phyloP scores from a whole-genome alignment of 2,797 vertebrate species.

The Acanthurus tractus region DNA sequence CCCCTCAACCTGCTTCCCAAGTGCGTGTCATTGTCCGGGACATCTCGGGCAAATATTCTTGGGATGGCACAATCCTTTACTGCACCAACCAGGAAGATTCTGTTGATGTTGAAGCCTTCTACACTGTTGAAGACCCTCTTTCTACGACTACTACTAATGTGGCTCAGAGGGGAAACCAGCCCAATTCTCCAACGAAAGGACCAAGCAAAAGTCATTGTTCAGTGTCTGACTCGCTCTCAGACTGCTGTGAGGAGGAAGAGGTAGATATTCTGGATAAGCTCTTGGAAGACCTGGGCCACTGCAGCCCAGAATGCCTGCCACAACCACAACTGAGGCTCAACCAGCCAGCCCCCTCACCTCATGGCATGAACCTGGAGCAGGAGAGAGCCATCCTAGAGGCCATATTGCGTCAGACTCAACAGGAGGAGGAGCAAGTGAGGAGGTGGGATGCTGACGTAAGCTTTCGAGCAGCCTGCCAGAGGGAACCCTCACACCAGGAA shows the following conservation, averaged over 20 bases:
- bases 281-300: constrained; percentile 91
- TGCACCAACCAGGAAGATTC: constrained; percentile 78
- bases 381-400: constrained; percentile 89
- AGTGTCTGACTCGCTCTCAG: constrained; percentile 55
- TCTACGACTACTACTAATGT: constrained; percentile 19
- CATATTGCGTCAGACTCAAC: constrained; percentile 88
- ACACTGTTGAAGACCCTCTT: constrained; percentile 37
- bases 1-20: constrained; percentile 82
- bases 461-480: constrained; percentile 85
- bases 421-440: constrained; percentile 89
- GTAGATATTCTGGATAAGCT: constrained; percentile 91
- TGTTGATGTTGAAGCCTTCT: constrained; percentile 50
- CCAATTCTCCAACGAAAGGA: constrained; percentile 58
- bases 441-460: constrained; percentile 81
- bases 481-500: constrained; percentile 86
- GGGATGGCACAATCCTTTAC: constrained; percentile 94
- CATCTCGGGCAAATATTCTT: constrained; percentile 98
- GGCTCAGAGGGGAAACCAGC: constrained; percentile 52
- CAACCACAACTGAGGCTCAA: constrained; percentile 90
- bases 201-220: constrained; percentile 47
- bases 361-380: constrained; percentile 91
- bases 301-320: constrained; percentile 94
- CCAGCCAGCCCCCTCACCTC: constrained; percentile 90
- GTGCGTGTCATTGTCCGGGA: constrained; percentile 96
- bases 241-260: constrained; percentile 83